These are phyloP conservation scores for Stenichneumon culpator DNA, from an alignment of 2,888 invertebrate genomes.

Conservation along the genomic window DNA sequence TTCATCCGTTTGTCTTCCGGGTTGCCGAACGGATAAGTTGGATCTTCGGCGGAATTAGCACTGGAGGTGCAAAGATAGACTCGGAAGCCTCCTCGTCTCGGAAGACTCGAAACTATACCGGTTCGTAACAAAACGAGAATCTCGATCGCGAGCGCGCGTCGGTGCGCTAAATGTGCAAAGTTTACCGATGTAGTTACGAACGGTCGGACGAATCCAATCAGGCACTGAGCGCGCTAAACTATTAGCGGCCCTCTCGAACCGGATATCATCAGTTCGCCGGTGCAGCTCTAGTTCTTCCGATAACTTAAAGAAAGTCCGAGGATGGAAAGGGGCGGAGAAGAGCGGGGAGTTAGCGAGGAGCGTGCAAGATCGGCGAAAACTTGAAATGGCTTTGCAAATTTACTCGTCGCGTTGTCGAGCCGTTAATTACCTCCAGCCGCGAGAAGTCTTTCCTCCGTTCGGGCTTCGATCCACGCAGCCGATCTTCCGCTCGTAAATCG, in stretches of 20 bases:
- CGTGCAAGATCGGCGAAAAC: conserved; percentile 74
- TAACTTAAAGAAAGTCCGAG: conserved; percentile 76
- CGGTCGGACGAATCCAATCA: conserved; percentile 82
- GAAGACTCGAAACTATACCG: conserved; percentile 3
- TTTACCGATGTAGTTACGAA: conserved; percentile 82
- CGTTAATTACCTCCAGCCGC: conserved; percentile 79
- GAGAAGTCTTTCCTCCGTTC: conserved; percentile 37
- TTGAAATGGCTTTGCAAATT: conserved; percentile 85
- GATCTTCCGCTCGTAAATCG: conserved; percentile 54
- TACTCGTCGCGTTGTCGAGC: conserved; percentile 78
- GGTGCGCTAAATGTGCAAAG: conserved; percentile 80
- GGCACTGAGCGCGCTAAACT: conserved; percentile 73
- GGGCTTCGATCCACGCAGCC: conserved; percentile 8
- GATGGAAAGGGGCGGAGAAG: conserved; percentile 62
- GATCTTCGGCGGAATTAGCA: background rate
- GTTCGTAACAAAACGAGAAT: conserved; percentile 32
- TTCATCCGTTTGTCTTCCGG: no score
- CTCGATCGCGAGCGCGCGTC: background rate
- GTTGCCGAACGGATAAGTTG: background rate
- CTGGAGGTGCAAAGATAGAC: conserved; percentile 5
- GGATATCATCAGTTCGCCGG: conserved; percentile 53
- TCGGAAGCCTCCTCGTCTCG: background rate
- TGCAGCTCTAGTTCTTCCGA: conserved; percentile 38
- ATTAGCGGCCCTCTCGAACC: conserved; percentile 71
- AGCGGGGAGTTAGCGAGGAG: conserved; percentile 35